These are phyloP conservation scores for Leptinotarsa undecemlineata DNA, from an alignment of 1,140 invertebrate species.

Conservation along the genomic window DNA sequence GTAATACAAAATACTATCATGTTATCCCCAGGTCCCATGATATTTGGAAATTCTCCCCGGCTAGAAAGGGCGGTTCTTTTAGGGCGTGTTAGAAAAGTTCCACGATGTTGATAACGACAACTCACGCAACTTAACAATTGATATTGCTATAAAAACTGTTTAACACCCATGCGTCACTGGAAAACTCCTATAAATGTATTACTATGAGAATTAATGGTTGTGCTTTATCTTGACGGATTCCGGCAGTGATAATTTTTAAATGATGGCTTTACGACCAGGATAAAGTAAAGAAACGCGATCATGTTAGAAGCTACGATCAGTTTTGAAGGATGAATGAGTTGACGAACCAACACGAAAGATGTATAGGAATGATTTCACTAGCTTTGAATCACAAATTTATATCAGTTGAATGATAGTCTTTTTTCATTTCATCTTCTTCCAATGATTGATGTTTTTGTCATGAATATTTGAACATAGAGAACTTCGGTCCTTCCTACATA, in stretches of 20 bases:
- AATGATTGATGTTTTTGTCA: no score
- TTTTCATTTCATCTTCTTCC: no score
- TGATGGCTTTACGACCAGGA: not conserved
- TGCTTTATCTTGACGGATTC: conserved; percentile 20
- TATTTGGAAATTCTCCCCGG: not conserved
- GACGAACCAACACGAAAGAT: no score
- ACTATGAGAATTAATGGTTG: conserved; percentile 22
- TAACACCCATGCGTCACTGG: conserved; percentile 26
- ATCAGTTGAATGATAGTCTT: no score
- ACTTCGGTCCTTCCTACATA: no score
- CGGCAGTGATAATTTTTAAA: conserved; percentile 15
- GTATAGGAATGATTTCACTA: no score
- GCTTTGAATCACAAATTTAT: no score
- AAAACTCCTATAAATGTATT: conserved; percentile 24
- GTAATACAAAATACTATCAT: not conserved
- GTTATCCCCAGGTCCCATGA: not conserved
- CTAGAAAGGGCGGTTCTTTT: conserved; percentile 17
- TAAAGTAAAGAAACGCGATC: not conserved
- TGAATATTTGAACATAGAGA: no score
- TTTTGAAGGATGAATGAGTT: no score
- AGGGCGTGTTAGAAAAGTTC: conserved; percentile 19
- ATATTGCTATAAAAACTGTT: conserved; percentile 23
- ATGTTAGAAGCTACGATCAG: not conserved
- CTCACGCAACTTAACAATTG: conserved; percentile 27
- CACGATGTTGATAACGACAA: conserved; percentile 16